Percentiles rank a stretch among this genome's conserved stretches.
Conservation (phyloP, 1,140 invertebrate genomes). For the Hermetia illucens region DNA sequence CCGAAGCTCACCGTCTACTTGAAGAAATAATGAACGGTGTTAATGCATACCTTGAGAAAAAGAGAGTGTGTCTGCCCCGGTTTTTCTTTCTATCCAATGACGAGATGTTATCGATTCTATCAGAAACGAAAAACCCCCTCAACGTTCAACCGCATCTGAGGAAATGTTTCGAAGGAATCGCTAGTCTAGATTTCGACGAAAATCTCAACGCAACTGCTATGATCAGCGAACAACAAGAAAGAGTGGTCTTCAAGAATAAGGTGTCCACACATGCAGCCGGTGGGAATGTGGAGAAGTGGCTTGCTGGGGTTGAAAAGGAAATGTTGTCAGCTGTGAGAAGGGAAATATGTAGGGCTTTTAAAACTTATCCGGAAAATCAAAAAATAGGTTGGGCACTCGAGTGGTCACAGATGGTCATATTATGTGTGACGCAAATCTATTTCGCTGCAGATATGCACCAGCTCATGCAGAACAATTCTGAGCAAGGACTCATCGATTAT, state of each 20-base stretch:
- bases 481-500: no score
- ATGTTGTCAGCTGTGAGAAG: constrained; percentile 63
- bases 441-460: constrained; percentile 73
- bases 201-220: constrained; percentile 71
- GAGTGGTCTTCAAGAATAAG: constrained; percentile 49
- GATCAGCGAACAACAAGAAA: constrained; percentile 72
- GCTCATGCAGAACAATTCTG: no score
- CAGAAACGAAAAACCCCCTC: constrained; percentile 77
- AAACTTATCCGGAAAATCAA: constrained; percentile 47
- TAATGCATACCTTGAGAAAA: constrained; percentile 81
- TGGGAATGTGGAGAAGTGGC: constrained; percentile 88
- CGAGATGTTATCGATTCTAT: constrained; percentile 88
- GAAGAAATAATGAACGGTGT: constrained; percentile 78
- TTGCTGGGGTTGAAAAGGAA: constrained; percentile 69
- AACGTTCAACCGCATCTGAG: constrained; percentile 82
- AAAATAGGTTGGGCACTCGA: constrained; percentile 60
- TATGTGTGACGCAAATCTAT: constrained; percentile 77
- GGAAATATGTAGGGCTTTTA: constrained; percentile 55
- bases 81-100: constrained; percentile 95
- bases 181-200: constrained; percentile 54
- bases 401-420: constrained; percentile 78
- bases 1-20: constrained; percentile 54
- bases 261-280: constrained; percentile 67
- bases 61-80: constrained; percentile 77
- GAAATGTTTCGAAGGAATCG: constrained; percentile 81